Percentiles rank a stretch among this genome's conserved stretches.
Conservation (phyloP, 2,888 invertebrate genomes). For the Melitaea athalia region DNA sequence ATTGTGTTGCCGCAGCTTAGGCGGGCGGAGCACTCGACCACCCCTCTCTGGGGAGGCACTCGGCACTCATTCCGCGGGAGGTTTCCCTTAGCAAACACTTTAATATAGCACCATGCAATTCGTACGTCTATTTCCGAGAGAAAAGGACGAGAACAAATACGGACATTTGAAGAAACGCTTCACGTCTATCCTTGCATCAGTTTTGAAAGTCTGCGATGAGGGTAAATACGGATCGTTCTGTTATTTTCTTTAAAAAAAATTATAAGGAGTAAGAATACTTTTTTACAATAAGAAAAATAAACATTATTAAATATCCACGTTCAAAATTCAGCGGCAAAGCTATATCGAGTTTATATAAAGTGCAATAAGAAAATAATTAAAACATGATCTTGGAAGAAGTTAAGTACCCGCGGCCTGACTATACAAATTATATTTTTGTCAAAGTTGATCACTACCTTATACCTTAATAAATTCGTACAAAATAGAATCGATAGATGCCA, state of each 20-base stretch:
- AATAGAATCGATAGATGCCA: no score
- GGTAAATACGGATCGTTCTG: slow-evolving; percentile 18
- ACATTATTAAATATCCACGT: neutral
- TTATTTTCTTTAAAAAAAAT: slow-evolving; percentile 13
- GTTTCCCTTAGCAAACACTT: slow-evolving; percentile 55
- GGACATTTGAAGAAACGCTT: slow-evolving; percentile 37
- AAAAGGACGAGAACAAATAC: slow-evolving; percentile 43
- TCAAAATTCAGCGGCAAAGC: no score
- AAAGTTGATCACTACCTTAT: no score
- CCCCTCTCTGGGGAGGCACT: slow-evolving; percentile 24
- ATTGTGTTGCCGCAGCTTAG: slow-evolving; percentile 32
- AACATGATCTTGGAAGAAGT: no score
- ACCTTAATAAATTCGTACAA: no score
- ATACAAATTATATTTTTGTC: no score
- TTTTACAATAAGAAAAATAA: neutral
- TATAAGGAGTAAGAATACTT: no score
- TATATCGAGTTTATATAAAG: no score
- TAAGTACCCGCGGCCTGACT: no score
- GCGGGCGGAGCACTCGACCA: slow-evolving; percentile 22
- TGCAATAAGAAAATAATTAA: no score
- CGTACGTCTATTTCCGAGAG: slow-evolving; percentile 47
- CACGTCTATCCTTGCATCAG: slow-evolving; percentile 25
- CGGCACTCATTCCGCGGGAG: slow-evolving; percentile 28
- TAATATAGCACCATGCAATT: slow-evolving; percentile 56
- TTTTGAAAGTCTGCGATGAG: slow-evolving; percentile 19